phyloP scores from a whole-genome alignment of 2,113 vertebrate species.

The Neotragus pygmaeus region DNA sequence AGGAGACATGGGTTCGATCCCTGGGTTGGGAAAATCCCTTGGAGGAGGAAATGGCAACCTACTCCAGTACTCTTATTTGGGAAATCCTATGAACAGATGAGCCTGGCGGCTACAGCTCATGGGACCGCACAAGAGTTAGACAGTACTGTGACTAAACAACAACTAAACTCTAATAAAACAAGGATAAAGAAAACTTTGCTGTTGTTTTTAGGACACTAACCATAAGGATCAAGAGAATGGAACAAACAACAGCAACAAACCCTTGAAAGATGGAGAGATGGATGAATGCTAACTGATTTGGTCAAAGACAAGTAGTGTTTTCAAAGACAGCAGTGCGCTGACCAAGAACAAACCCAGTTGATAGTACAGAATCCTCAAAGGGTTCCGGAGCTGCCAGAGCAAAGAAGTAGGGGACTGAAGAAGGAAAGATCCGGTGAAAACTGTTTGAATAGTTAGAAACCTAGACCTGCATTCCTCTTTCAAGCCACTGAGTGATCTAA shows the following conservation, averaged over 20 bases:
- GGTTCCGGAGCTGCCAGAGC: neutral
- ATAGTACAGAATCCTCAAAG: neutral
- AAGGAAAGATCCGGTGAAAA: neutral
- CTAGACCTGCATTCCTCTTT: neutral
- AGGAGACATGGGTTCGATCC: neutral
- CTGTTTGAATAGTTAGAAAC: neutral
- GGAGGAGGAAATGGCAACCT: neutral
- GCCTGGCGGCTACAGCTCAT: neutral
- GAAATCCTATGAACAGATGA: neutral
- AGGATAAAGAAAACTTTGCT: neutral
- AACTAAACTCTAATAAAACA: neutral
- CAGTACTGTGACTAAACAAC: neutral
- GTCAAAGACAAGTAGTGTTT: neutral
- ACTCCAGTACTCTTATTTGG: neutral
- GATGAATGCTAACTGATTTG: neutral
- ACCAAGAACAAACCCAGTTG: neutral
- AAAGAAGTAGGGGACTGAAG: neutral
- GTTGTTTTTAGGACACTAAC: slow-evolving; percentile 35
- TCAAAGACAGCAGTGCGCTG: neutral
- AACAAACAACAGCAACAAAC: neutral
- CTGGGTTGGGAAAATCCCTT: neutral
- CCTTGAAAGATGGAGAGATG: neutral
- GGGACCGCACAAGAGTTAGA: neutral
- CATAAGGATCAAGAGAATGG: neutral
- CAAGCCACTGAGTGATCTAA: neutral